Conservation (phyloP, 2,797 vertebrate species). For the Sebastes diploproa region DNA sequence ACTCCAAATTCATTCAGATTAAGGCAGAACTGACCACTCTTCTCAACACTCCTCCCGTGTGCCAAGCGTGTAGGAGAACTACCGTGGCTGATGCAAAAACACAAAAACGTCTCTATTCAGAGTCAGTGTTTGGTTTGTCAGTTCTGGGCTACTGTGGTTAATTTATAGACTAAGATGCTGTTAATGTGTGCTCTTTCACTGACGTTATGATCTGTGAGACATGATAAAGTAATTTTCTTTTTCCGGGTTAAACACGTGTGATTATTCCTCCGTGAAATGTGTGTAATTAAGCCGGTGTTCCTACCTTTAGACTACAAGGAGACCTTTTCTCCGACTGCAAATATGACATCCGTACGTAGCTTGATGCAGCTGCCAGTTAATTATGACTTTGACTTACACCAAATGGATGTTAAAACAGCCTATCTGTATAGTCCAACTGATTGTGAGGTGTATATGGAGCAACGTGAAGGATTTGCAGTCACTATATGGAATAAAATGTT, state of each 20-base stretch:
- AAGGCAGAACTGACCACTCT: no score
- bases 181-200: no score
- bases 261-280: background rate
- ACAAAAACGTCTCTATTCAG: no score
- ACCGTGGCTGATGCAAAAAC: fast-evolving
- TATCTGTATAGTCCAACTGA: background rate
- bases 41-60: no score
- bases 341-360: background rate
- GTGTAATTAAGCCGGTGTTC: background rate
- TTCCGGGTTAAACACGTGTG: background rate
- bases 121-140: no score
- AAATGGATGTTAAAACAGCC: background rate
- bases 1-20: no score
- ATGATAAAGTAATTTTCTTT: no score
- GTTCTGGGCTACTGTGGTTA: no score
- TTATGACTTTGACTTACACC: background rate
- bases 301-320: background rate
- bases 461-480: background rate
- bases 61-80: no score
- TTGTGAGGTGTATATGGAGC: background rate
- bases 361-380: background rate
- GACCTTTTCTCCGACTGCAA: background rate
- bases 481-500: background rate
- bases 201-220: no score
- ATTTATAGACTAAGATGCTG: no score